A percentile compares a stretch with the other conserved stretches of the same genome.
phyloP scores from a whole-genome alignment of 2,888 invertebrate species.

The Polyploca ridens region DNA sequence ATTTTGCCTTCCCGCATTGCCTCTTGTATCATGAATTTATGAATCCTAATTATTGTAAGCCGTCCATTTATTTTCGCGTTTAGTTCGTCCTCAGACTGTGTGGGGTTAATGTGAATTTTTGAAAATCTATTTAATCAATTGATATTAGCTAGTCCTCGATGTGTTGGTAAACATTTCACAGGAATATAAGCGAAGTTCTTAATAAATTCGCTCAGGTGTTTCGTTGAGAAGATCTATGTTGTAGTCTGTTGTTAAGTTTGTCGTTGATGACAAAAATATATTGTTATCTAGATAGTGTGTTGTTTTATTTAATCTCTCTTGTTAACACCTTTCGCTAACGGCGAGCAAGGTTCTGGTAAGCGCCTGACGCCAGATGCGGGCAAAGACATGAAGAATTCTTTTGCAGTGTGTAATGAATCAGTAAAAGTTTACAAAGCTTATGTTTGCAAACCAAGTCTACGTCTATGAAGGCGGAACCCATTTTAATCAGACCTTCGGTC shows the following conservation, averaged over 20 bases:
- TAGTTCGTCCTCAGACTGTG: constrained; percentile 47
- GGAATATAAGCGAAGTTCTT: constrained; percentile 46
- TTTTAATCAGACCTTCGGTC: too few relatives aligned
- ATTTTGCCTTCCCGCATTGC: constrained; percentile 28
- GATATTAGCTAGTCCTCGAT: constrained; percentile 47
- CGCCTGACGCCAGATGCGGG: neutral
- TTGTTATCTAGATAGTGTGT: constrained; percentile 80
- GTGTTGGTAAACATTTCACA: constrained; percentile 62
- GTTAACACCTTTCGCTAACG: neutral
- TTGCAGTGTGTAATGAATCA: neutral
- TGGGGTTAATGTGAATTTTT: constrained; percentile 40
- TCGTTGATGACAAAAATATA: constrained; percentile 84
- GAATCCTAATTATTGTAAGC: constrained; percentile 60
- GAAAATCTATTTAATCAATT: constrained; percentile 37
- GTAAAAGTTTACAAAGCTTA: too few relatives aligned
- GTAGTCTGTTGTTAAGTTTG: constrained; percentile 84
- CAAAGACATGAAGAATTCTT: neutral
- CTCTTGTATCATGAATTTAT: constrained; percentile 23
- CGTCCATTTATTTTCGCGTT: constrained; percentile 75
- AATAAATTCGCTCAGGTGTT: constrained; percentile 64
- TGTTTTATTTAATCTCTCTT: constrained; percentile 48
- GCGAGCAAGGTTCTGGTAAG: neutral
- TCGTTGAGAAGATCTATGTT: constrained; percentile 79
- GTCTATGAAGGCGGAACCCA: too few relatives aligned
- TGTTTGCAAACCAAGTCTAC: too few relatives aligned